Evolutionary conservation across 2,888 invertebrate species (phyloP), one percentile per base, ranked within the genome.

Genomic region (Cheilosia pagana): DNA sequence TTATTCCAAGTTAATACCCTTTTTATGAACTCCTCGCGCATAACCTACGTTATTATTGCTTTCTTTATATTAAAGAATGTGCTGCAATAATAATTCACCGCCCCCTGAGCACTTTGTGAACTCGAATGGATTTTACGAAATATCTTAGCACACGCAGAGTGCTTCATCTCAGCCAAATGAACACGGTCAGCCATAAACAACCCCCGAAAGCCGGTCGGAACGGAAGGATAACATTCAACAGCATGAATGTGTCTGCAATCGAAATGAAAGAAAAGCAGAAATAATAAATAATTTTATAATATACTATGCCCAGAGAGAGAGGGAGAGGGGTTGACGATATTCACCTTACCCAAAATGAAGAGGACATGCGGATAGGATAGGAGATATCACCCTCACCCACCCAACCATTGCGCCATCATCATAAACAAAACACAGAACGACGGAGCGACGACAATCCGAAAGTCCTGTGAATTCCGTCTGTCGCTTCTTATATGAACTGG

Each of bases 401-500:
- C 48, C 28, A 68, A 63, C 75, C 50, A 63, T 31, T 14, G 52
- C 23, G 52, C 23, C 25, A 48, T 57, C 70, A 53, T 63, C 55
- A 63, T 55, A 72, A 82, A 82, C 62, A 83, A 70, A 74, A 70
- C 75, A 45, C 31, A 74, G 50, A 79, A 75, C 75, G 75, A 53
- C 60, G 43, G 50, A 70, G 63, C 62, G 53, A 53, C 74, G 79
- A 85, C 79, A 79, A 79, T 74, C 59, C 74, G 74, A 59, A 55
- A 70, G 75, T 71, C 62, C 85, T 85, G 67, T 59, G 63, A 75
- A 81, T 81, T 85, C 75, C 75, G 75, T 81, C 71, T 81, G 81
- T 85, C 85, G 81, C 68, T 75, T 71, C 81, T 85, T 85, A 81
- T 85, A 81, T 85, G 81, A 85, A 85, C 85, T 81, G 55, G 41